Percentiles rank a stretch among this genome's conserved stretches.
These are phyloP conservation scores for Ferrisia virgata DNA, from an alignment of 2,888 invertebrate species.

Conservation along the genomic window DNA sequence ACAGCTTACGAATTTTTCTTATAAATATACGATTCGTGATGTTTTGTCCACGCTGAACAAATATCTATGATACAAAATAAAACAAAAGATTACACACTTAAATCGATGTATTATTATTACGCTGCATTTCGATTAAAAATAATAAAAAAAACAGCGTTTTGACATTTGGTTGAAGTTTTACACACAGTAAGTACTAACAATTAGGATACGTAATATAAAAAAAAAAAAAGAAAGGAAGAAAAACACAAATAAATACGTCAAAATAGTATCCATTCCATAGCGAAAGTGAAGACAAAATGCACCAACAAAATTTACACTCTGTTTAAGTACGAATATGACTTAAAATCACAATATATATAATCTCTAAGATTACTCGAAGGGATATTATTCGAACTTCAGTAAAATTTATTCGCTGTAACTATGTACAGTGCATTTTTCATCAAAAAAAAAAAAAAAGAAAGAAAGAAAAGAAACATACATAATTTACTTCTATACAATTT, in stretches of 20 bases:
- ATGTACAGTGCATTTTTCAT: background rate
- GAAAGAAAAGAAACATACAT: no score
- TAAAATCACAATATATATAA: background rate
- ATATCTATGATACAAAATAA: no score
- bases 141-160: background rate
- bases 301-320: background rate
- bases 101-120: background rate
- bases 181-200: background rate
- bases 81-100: background rate
- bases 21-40: no score
- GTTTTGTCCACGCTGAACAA: no score
- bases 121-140: background rate
- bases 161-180: background rate
- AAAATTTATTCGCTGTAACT: background rate
- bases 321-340: background rate
- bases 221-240: background rate
- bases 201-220: background rate
- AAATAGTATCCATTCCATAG: background rate
- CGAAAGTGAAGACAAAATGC: background rate
- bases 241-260: constrained; percentile 1
- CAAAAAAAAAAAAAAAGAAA: no score
- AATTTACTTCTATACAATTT: background rate
- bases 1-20: no score
- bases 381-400: background rate
- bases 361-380: background rate